These are phyloP conservation scores for Thera britannica DNA, from an alignment of 2,888 invertebrate genomes.

Conservation along the genomic window DNA sequence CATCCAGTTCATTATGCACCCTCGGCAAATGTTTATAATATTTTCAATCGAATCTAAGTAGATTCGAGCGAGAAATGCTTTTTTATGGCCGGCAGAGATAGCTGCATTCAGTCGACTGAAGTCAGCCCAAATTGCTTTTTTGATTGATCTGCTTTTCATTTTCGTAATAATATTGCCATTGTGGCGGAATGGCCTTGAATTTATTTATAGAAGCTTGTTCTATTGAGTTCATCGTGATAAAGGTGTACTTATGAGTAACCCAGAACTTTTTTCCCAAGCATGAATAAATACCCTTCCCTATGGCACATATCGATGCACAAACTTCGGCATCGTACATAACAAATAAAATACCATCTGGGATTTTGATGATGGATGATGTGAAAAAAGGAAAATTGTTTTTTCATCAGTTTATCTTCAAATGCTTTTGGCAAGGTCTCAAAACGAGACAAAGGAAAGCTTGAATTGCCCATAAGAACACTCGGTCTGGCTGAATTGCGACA, in stretches of 20 bases:
- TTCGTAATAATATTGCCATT: conserved; percentile 8
- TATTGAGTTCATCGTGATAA: background rate
- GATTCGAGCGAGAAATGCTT: background rate
- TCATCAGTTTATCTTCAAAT: background rate
- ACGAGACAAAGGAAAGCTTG: conserved; percentile 18
- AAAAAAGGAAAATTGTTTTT: background rate
- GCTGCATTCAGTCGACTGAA: conserved; percentile 10
- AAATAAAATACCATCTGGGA: too few species aligned
- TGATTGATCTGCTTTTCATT: conserved; percentile 28
- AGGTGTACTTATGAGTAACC: background rate
- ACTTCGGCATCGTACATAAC: too few species aligned
- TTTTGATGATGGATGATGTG: too few species aligned
- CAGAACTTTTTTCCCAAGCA: background rate
- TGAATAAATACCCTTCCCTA: too few species aligned
- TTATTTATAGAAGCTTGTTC: too few species aligned
- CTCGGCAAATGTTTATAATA: too few species aligned
- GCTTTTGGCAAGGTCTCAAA: conserved; percentile 17
- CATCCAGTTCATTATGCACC: too few species aligned
- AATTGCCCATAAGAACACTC: conserved; percentile 15
- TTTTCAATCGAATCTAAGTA: too few species aligned
- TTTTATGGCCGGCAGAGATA: conserved; percentile 2
- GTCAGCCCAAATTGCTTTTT: conserved; percentile 26
- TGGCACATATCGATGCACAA: too few species aligned
- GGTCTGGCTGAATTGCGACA: conserved; percentile 7
- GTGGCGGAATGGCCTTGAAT: conserved; percentile 13